Conservation (phyloP, 2,888 invertebrate species). For the Trichogramma dendrolimi region DNA sequence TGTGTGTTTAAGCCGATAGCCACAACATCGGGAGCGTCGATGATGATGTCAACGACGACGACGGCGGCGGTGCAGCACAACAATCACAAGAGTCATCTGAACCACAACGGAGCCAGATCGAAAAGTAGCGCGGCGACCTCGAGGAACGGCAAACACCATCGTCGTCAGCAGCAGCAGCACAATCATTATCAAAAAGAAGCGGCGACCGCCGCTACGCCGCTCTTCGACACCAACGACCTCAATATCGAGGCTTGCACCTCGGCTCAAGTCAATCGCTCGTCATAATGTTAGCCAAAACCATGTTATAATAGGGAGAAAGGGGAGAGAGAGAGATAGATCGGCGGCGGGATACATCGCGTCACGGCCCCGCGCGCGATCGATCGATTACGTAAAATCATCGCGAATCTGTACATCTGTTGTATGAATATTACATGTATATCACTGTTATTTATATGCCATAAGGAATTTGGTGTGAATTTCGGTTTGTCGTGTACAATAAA, state of each 20-base stretch:
- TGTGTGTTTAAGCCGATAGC: conserved; percentile 40
- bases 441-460: conserved; percentile 13
- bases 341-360: neutral
- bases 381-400: neutral
- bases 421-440: conserved; percentile 29
- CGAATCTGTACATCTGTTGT: neutral
- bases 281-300: neutral
- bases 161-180: no score
- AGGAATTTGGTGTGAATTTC: no score
- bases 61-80: conserved; percentile 31
- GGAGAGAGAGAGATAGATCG: no score
- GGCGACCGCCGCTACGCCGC: conserved; percentile 36
- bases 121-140: conserved; percentile 25
- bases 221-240: conserved; percentile 38
- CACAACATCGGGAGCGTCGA: conserved; percentile 39
- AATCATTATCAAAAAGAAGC: conserved; percentile 5
- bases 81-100: conserved; percentile 32
- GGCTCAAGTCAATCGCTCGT: conserved; percentile 35
- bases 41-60: conserved; percentile 31
- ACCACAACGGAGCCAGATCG: conserved; percentile 30
- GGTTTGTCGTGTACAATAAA: no score
- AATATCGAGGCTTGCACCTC: conserved; percentile 38
- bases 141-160: no score
- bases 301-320: no score
- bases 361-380: neutral